Conservation (phyloP, 2,888 invertebrate genomes). For the Hypomecis punctinalis region DNA sequence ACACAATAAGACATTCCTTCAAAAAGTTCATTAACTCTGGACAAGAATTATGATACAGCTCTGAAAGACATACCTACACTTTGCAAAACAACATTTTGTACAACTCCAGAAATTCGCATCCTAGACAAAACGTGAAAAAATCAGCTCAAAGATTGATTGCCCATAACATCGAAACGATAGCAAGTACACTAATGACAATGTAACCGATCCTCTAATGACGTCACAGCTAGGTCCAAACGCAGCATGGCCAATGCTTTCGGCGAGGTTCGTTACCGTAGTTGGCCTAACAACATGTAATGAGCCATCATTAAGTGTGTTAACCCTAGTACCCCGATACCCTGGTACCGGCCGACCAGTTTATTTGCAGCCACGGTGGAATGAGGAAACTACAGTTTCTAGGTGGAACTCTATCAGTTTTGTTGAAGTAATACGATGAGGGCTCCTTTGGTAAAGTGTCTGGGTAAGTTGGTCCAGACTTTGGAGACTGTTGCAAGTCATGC, state of each 20-base stretch:
- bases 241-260: constrained; percentile 78
- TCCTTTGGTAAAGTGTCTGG: background rate
- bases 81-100: too few species aligned
- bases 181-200: constrained; percentile 47
- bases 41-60: too few species aligned
- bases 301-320: constrained; percentile 81
- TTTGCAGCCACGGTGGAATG: background rate
- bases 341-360: constrained; percentile 1
- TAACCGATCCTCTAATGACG: constrained; percentile 54
- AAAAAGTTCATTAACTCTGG: too few species aligned
- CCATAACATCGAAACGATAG: constrained; percentile 39
- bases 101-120: background rate
- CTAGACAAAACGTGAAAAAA: background rate
- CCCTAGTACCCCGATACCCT: constrained; percentile 60
- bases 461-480: constrained; percentile 6
- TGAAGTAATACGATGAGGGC: background rate
- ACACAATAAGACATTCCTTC: too few species aligned
- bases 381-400: background rate
- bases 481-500: constrained; percentile 29
- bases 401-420: background rate
- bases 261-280: constrained; percentile 80
- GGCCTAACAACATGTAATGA: constrained; percentile 80
- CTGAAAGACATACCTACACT: too few species aligned
- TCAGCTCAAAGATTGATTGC: constrained; percentile 8
- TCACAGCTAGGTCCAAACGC: constrained; percentile 67